Evolutionary conservation across 2,797 vertebrate species (phyloP).

Genomic region (Dicrostonyx torquatus): DNA sequence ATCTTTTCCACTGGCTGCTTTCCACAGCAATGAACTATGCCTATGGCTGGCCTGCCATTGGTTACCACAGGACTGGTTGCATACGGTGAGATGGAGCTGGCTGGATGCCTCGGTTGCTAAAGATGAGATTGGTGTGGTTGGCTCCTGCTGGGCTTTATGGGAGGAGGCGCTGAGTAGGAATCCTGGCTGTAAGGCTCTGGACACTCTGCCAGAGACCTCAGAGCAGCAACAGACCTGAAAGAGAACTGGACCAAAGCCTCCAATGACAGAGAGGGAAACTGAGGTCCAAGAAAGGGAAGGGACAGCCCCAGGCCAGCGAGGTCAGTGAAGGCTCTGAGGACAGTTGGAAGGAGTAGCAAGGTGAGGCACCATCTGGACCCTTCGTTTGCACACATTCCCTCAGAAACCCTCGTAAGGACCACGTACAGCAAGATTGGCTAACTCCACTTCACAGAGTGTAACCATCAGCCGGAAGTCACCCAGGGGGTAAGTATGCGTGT

Average conservation of each 20-base stretch:
- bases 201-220: background rate
- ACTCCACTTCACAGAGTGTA: background rate
- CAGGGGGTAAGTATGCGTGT: no score
- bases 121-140: background rate
- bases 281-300: background rate
- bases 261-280: background rate
- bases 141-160: fast-evolving
- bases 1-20: background rate
- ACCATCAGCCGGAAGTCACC: background rate
- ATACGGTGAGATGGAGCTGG: no score
- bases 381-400: background rate
- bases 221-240: background rate
- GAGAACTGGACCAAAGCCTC: background rate
- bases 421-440: background rate
- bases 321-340: background rate
- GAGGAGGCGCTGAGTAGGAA: background rate
- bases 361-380: fast-evolving
- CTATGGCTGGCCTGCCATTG: background rate
- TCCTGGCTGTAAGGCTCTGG: background rate
- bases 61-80: background rate
- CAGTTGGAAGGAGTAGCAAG: background rate
- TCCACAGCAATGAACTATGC: background rate
- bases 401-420: background rate
- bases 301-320: background rate
- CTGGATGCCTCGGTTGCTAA: no score